Conservation (phyloP, 2,888 invertebrate genomes). For the Lordiphosa fenestrarum region DNA sequence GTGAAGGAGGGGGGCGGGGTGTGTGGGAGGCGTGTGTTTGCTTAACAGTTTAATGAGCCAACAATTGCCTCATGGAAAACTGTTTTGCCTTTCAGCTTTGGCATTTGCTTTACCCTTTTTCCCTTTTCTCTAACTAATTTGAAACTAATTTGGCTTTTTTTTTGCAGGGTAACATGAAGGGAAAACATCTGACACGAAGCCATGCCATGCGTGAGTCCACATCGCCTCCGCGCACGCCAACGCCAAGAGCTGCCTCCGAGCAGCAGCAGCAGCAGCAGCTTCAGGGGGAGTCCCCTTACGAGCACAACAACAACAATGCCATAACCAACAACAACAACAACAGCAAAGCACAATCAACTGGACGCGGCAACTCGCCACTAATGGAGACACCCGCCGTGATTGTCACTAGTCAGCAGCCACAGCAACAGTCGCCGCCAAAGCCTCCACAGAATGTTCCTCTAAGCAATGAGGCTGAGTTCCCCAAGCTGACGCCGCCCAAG, state of each 20-base stretch:
- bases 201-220: slow-evolving; percentile 94
- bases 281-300: slow-evolving; percentile 64
- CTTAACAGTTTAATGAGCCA: slow-evolving; percentile 63
- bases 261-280: slow-evolving; percentile 48
- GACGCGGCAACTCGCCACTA: slow-evolving; percentile 75
- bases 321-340: slow-evolving; percentile 51
- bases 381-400: slow-evolving; percentile 78
- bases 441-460: slow-evolving; percentile 58
- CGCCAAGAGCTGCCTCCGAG: slow-evolving; percentile 80
- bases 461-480: slow-evolving; percentile 80
- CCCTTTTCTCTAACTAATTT: slow-evolving; percentile 43
- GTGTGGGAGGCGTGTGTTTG: slow-evolving; percentile 33
- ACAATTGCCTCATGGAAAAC: slow-evolving; percentile 58
- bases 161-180: slow-evolving; percentile 85
- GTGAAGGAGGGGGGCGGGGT: neutral
- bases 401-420: slow-evolving; percentile 78
- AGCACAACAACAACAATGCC: slow-evolving; percentile 57
- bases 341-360: slow-evolving; percentile 73
- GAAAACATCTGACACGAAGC: slow-evolving; percentile 92
- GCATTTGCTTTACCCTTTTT: slow-evolving; percentile 40
- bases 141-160: slow-evolving; percentile 67
- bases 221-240: slow-evolving; percentile 83
- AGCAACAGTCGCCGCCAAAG: slow-evolving; percentile 62
- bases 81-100: slow-evolving; percentile 56
- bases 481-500: slow-evolving; percentile 80